Conservation (phyloP, 2,888 invertebrate species). For the Apamea crenata region DNA sequence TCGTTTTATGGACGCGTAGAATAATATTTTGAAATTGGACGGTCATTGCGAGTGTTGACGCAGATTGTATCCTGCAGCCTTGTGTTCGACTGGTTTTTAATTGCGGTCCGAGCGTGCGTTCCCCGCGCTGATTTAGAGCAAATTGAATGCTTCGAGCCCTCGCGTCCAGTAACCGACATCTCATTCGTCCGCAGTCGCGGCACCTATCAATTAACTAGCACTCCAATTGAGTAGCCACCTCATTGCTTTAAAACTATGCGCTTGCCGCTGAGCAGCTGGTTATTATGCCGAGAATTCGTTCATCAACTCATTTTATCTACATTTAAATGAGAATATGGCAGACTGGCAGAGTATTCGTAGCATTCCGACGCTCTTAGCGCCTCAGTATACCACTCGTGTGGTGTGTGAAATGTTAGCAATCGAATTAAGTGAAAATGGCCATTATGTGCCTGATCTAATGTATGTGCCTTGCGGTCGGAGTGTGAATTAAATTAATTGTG, state of each 20-base stretch:
- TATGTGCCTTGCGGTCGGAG: constrained; percentile 65
- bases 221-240: constrained; percentile 70
- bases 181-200: constrained; percentile 76
- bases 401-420: constrained; percentile 67
- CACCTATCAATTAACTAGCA: constrained; percentile 82
- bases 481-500: constrained; percentile 83
- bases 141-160: constrained; percentile 83
- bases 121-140: constrained; percentile 83
- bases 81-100: constrained; percentile 81
- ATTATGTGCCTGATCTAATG: constrained; percentile 71
- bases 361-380: constrained; percentile 61
- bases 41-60: constrained; percentile 78
- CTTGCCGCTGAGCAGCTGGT: constrained; percentile 70
- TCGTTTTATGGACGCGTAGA: constrained; percentile 66
- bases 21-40: constrained; percentile 75
- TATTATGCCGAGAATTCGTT: constrained; percentile 73
- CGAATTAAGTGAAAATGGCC: constrained; percentile 72
- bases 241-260: constrained; percentile 71
- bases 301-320: constrained; percentile 71
- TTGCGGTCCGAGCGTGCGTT: constrained; percentile 76
- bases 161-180: constrained; percentile 74
- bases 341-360: constrained; percentile 66
- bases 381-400: constrained; percentile 57
- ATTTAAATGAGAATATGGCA: constrained; percentile 65
- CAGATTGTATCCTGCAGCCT: constrained; percentile 81